These are phyloP conservation scores for Antedon mediterranea DNA, from an alignment of 53 echinoderm and acorn worm species.

Conservation along the genomic window DNA sequence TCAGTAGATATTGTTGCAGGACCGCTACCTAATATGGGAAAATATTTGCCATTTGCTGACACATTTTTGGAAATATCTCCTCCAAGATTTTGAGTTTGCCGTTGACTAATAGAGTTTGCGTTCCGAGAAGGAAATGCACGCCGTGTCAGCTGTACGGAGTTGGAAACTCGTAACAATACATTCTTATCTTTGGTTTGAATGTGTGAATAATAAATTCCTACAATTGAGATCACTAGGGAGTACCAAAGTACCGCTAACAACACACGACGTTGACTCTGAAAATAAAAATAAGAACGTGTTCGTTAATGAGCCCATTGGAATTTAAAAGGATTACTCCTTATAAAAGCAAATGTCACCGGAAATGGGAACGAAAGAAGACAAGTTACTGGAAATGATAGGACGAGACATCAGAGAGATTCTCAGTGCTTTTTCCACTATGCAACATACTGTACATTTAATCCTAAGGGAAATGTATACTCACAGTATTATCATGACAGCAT, in stretches of 20 bases:
- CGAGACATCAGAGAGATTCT: no score
- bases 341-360: no score
- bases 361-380: no score
- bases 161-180: neutral
- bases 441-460: no score
- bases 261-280: slow-evolving; percentile 23
- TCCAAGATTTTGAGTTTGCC: neutral
- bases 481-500: no score
- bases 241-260: slow-evolving; percentile 32
- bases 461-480: no score
- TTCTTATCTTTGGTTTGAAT: slow-evolving; percentile 3
- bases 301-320: no score
- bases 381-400: no score
- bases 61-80: neutral
- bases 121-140: neutral
- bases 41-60: neutral
- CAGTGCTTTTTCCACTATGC: no score
- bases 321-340: no score
- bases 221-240: slow-evolving; percentile 11
- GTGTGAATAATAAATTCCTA: slow-evolving; percentile 30
- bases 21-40: neutral
- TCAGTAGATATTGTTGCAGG: neutral
- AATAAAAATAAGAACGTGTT: no score
- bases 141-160: neutral
- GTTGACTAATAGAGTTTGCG: neutral